phyloP scores from a whole-genome alignment of 2,113 vertebrate genomes.

The Hemicordylus capensis region DNA sequence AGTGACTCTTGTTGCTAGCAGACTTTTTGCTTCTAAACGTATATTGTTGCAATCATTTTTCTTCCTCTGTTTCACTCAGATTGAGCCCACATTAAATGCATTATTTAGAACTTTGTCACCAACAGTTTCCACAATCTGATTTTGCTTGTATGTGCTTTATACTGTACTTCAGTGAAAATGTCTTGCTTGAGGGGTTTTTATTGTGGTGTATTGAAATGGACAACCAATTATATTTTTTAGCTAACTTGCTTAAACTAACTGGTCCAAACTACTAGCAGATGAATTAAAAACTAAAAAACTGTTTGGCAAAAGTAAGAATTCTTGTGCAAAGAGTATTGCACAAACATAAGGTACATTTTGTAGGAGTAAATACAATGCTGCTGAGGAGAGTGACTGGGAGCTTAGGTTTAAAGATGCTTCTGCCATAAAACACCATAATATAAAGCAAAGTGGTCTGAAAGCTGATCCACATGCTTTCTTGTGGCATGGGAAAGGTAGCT shows the following conservation, averaged over 20 bases:
- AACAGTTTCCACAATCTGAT: neutral
- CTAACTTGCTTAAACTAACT: neutral
- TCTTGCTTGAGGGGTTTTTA: conserved; percentile 11
- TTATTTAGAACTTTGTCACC: conserved; percentile 10
- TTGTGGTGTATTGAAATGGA: neutral
- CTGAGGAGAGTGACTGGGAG: neutral
- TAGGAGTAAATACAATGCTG: neutral
- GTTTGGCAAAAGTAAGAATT: neutral
- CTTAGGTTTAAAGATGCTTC: neutral
- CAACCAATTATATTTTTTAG: neutral
- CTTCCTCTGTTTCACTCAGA: conserved; percentile 7
- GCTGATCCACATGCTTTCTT: neutral
- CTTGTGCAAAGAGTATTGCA: neutral
- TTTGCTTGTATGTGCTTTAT: neutral
- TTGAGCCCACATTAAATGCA: neutral
- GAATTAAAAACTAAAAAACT: neutral
- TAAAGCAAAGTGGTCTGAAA: neutral
- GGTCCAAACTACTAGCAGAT: neutral
- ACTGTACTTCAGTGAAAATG: conserved; percentile 1
- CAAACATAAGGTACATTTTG: neutral
- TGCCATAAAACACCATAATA: neutral
- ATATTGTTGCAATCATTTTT: conserved; percentile 21
- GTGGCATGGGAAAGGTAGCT: neutral
- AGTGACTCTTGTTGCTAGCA: conserved; percentile 47
- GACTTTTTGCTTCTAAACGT: conserved; percentile 45